Percentiles rank a stretch among this genome's conserved stretches.
Conservation (phyloP, 2,113 vertebrate genomes). For the Naja naja region DNA sequence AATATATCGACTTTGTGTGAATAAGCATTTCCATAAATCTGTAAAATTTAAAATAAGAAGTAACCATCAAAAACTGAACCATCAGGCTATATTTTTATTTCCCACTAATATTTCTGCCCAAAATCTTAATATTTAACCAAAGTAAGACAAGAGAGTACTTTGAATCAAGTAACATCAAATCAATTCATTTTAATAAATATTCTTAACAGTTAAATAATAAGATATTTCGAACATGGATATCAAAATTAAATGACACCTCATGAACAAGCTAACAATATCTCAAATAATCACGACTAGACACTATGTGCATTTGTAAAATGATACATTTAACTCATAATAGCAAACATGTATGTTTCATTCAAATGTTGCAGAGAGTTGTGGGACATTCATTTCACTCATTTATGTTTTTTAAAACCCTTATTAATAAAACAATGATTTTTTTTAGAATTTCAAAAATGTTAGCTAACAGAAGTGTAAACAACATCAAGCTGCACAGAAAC, state of each 20-base stretch:
- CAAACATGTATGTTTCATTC: background rate
- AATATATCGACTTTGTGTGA: slow-evolving; percentile 99
- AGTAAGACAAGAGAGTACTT: background rate
- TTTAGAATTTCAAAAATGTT: background rate
- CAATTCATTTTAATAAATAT: background rate
- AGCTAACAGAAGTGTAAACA: background rate
- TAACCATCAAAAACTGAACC: background rate
- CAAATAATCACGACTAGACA: background rate
- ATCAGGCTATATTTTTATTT: background rate
- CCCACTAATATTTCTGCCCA: background rate
- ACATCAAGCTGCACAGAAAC: background rate
- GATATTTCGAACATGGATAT: background rate
- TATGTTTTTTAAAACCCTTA: background rate
- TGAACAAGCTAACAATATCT: background rate
- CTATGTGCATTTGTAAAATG: background rate
- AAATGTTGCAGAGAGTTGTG: background rate
- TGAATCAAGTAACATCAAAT: background rate
- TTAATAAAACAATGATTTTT: background rate
- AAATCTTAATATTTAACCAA: background rate
- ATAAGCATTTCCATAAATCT: slow-evolving; percentile 94
- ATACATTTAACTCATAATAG: background rate
- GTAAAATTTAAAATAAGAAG: slow-evolving; percentile 46
- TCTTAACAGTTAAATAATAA: background rate
- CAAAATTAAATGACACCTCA: background rate
- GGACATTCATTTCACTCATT: background rate